Evolutionary conservation across 2,888 invertebrate genomes (phyloP), one percentile per base, ranked within the genome.

Genomic region (Spodoptera littoralis): DNA sequence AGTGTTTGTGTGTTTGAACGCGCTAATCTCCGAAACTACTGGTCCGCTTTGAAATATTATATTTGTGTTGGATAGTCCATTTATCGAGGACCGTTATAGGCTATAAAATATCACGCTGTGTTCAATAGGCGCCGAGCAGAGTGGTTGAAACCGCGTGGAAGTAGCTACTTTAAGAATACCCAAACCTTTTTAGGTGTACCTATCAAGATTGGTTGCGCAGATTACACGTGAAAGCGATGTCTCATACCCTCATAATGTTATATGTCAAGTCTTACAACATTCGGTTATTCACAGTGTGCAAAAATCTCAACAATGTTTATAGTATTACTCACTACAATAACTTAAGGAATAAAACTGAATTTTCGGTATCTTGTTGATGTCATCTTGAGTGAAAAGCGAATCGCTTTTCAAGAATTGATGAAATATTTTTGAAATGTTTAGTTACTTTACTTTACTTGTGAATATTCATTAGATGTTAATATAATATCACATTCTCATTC

Each of bases 231-330:
- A 70, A 71, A 71, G 75, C 55, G 49, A 58, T 47, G 54, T 49
- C 18, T 47, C 51, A 52, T 55, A 49, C 1, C 9, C 36, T 13
- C 42, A 51, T 58, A 45, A 52, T 45, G 50, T 55, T 54, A 53
- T 69, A 63, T 59, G 75, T 69, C 58, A 59, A 18, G 22, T 57
- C 42, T 70, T 70, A 51, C 70, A 67, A 52, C 42, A 70, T 54
- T 46, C 22, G 36, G 42, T 71, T 71, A 64, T 48, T 64, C 65
- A 53, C 42, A 43, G 56, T 52, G n/a, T 51, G 42, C 45, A n/a
- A 55, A 55, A 53, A 61, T 43, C 11, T 59, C 44, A 43, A 6
- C 27, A 61, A n/a, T 24, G 42, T 22, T 11, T 54, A 24, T 48
- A 42, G 30, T 22, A 27, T 61, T 48, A 68, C 53, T 73, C 62